Evolutionary conservation across 2,113 vertebrate genomes (phyloP).

Genomic region (Austrofundulus limnaeus): DNA sequence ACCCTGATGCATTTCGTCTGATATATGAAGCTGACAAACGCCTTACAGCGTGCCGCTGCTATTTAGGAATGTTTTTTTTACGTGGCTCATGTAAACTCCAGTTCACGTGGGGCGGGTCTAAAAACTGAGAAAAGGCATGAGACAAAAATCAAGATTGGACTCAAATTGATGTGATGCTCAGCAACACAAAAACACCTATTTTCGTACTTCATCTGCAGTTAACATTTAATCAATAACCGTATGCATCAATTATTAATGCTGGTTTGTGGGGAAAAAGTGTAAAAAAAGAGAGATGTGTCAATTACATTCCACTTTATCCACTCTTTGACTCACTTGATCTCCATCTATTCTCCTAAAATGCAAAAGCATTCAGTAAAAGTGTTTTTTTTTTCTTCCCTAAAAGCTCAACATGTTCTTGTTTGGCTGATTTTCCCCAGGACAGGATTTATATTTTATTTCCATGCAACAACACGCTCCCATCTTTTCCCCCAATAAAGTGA

Average conservation of each 20-base stretch:
- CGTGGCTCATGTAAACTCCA: neutral
- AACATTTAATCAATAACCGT: too few species aligned
- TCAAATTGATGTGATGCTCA: too few species aligned
- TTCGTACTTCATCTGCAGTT: too few species aligned
- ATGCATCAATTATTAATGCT: too few species aligned
- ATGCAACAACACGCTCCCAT: neutral
- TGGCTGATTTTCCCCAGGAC: too few species aligned
- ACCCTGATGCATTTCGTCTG: slow-evolving; percentile 5
- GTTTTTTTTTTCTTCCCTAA: too few species aligned
- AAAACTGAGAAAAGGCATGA: slow-evolving; percentile 7
- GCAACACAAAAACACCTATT: too few species aligned
- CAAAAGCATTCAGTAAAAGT: too few species aligned
- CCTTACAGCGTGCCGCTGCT: neutral
- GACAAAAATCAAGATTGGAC: neutral
- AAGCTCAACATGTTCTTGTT: too few species aligned
- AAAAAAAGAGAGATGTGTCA: slow-evolving; percentile 2
- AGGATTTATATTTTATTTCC: neutral
- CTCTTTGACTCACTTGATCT: slow-evolving; percentile 2
- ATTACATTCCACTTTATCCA: slow-evolving; percentile 10
- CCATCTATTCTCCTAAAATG: too few species aligned
- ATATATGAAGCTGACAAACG: neutral
- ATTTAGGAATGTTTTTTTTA: neutral
- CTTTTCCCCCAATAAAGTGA: neutral
- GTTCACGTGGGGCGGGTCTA: slow-evolving; percentile 3
- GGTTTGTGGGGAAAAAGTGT: too few species aligned